Evolutionary conservation across 2,888 invertebrate species (phyloP).

Genomic region (Yponomeuta cagnagella): DNA sequence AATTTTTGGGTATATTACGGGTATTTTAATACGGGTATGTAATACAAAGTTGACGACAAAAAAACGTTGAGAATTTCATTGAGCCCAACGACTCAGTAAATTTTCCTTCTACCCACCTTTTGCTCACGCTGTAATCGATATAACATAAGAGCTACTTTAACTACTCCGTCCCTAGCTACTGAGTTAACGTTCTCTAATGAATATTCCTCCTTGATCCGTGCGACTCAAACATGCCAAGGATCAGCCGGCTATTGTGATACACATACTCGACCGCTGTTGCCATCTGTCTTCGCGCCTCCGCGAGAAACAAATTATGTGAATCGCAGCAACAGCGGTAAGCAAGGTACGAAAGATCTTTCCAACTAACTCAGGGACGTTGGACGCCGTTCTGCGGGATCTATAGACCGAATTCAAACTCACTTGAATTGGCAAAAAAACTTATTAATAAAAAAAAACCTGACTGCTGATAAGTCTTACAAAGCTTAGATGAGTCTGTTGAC

Average conservation of each 20-base stretch:
- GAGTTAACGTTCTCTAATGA: constrained; percentile 26
- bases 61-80: too few species aligned
- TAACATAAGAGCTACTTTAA: background rate
- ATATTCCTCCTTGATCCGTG: constrained; percentile 43
- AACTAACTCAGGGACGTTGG: too few species aligned
- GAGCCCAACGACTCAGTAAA: too few species aligned
- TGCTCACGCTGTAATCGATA: too few species aligned
- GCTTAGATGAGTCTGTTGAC: background rate
- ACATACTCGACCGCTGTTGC: constrained; percentile 61
- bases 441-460: background rate
- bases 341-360: background rate
- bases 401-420: background rate
- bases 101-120: too few species aligned
- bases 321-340: background rate
- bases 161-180: background rate
- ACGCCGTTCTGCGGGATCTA: background rate
- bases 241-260: constrained; percentile 56
- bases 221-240: constrained; percentile 55
- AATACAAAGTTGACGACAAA: too few species aligned
- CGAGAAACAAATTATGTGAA: constrained; percentile 42
- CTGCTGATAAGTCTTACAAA: background rate
- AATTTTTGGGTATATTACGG: too few species aligned
- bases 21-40: too few species aligned
- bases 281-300: constrained; percentile 48
- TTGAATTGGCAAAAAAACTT: background rate